phyloP scores from a whole-genome alignment of 2,113 vertebrate species.

The Tragelaphus buxtoni region DNA sequence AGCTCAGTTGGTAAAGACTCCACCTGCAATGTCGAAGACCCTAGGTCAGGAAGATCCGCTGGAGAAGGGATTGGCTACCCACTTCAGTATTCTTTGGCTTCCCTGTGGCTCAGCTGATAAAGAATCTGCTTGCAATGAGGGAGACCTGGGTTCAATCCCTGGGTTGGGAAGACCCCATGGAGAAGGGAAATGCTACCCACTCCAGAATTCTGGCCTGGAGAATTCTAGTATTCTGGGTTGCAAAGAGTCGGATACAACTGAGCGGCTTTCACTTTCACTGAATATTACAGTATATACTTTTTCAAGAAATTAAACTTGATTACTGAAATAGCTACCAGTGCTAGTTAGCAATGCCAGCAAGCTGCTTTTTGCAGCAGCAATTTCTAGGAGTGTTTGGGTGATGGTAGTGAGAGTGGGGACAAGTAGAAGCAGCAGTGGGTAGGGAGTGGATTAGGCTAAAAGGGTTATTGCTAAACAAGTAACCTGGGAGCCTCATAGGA shows the following conservation, averaged over 20 bases:
- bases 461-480: conserved; percentile 25
- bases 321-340: background rate
- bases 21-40: background rate
- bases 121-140: background rate
- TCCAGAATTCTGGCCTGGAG: background rate
- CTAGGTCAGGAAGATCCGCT: rapidly evolving
- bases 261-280: background rate
- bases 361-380: background rate
- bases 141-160: background rate
- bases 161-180: background rate
- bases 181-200: background rate
- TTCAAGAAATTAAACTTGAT: background rate
- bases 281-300: background rate
- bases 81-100: background rate
- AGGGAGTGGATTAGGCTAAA: conserved; percentile 48
- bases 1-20: background rate
- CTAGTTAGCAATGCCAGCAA: background rate
- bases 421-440: background rate
- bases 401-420: background rate
- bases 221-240: background rate
- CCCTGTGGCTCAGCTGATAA: background rate
- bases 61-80: background rate
- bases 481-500: conserved; percentile 41
- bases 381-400: background rate
- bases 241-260: rapidly evolving